A percentile compares a stretch with the other conserved stretches of the same genome.
Conservation (phyloP, 1,140 invertebrate genomes). For the Drosophila micromelanica region DNA sequence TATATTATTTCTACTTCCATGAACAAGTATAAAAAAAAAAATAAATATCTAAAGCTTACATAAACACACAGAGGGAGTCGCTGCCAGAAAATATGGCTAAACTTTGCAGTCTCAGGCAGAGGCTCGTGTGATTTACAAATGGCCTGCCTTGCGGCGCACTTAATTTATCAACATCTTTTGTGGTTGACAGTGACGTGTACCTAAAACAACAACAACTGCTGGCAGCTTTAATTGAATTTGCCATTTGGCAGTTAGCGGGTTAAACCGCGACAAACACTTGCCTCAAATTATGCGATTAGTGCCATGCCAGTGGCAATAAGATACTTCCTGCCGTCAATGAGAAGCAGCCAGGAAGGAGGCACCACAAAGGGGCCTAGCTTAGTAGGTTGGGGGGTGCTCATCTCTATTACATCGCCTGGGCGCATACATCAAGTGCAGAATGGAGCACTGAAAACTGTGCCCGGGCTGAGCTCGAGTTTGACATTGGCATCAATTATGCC, state of each 20-base stretch:
- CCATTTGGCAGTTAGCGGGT: constrained; percentile 39
- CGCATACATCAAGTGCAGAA: constrained; percentile 41
- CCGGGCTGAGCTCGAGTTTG: constrained; percentile 11
- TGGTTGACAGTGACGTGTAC: constrained; percentile 59
- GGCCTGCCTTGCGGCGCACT: constrained; percentile 51
- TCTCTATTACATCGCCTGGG: constrained; percentile 16
- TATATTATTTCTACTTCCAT: too few relatives aligned
- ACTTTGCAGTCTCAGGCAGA: constrained; percentile 6
- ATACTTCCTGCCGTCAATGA: constrained; percentile 26
- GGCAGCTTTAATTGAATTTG: constrained; percentile 63
- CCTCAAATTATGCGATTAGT: constrained; percentile 47
- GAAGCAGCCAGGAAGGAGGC: neutral
- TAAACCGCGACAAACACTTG: constrained; percentile 40
- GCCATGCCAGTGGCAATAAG: constrained; percentile 46
- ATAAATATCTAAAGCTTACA: constrained; percentile 42
- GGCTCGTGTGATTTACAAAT: constrained; percentile 43
- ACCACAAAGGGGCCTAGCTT: neutral
- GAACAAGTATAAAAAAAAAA: constrained; percentile 2
- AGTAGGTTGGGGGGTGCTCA: neutral
- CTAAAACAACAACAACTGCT: constrained; percentile 5
- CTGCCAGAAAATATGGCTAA: constrained; percentile 23
- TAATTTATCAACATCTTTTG: constrained; percentile 70
- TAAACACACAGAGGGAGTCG: constrained; percentile 51
- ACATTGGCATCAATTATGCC: constrained; percentile 61
- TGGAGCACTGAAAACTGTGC: constrained; percentile 4